Evolutionary conservation across 1,140 invertebrate genomes (phyloP).

Genomic region (Brachystomella parvula): DNA sequence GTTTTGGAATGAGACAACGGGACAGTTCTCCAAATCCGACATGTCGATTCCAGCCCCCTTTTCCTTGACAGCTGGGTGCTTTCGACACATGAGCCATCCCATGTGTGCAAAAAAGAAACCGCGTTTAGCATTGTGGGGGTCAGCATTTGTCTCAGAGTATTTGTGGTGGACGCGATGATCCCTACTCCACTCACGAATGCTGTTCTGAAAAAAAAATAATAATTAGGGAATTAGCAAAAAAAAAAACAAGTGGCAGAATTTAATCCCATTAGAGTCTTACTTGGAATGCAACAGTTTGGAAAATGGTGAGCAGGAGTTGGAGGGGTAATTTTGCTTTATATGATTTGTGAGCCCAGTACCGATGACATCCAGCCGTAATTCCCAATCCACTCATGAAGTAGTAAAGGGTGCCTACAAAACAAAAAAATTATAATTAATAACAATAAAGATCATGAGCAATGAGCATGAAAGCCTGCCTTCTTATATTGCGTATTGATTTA

Average conservation of each 20-base stretch:
- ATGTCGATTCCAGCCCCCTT: conserved; percentile 82
- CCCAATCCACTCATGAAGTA: conserved; percentile 50
- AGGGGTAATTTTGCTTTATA: conserved; percentile 80
- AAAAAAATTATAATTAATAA: not conserved
- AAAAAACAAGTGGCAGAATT: not conserved
- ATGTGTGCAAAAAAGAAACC: conserved; percentile 96
- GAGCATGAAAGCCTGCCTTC: not conserved
- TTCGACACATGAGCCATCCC: conserved; percentile 84
- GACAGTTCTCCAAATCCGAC: conserved; percentile 74
- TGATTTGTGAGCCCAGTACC: conserved; percentile 76
- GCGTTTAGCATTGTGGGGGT: conserved; percentile 87
- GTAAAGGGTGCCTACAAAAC: not conserved
- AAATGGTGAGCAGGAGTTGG: conserved; percentile 60
- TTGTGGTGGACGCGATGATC: conserved; percentile 96
- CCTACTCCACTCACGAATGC: conserved; percentile 82
- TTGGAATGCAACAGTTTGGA: conserved; percentile 73
- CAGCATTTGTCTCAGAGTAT: conserved; percentile 89
- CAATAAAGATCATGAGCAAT: not conserved
- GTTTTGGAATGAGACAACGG: conserved; percentile 76
- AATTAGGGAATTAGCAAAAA: not conserved
- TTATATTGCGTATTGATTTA: not conserved
- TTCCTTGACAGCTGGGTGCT: conserved; percentile 79
- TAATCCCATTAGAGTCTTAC: conserved; percentile 45
- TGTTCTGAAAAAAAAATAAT: conserved; percentile 57
- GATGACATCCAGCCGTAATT: conserved; percentile 79